These are phyloP conservation scores for Kradibia gibbosae DNA, from an alignment of 1,140 invertebrate genomes.

Conservation along the genomic window DNA sequence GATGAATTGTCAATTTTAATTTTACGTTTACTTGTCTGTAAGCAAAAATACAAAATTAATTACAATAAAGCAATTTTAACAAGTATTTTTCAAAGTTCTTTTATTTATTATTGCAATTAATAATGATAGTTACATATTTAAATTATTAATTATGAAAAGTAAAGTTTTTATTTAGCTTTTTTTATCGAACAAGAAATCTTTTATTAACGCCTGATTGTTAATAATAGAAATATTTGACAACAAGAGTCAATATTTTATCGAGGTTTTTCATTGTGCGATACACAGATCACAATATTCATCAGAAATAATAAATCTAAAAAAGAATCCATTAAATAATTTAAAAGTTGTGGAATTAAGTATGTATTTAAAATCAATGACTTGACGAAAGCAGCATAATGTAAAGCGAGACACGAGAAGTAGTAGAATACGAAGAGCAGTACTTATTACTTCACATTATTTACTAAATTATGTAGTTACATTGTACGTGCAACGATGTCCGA, in stretches of 20 bases:
- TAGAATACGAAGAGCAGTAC: slow-evolving; percentile 1
- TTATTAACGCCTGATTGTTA: neutral
- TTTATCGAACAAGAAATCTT: too few species aligned
- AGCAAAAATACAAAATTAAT: too few species aligned
- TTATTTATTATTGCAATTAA: too few species aligned
- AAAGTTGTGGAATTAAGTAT: neutral
- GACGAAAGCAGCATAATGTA: slow-evolving; percentile 2
- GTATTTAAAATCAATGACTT: slow-evolving; percentile 18
- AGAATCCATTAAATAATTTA: slow-evolving; percentile 5
- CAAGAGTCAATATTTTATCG: neutral
- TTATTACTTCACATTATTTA: slow-evolving; percentile 16
- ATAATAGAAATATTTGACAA: neutral
- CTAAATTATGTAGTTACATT: neutral
- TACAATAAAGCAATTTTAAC: too few species aligned
- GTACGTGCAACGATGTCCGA: neutral
- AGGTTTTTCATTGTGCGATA: too few species aligned
- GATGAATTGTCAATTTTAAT: too few species aligned
- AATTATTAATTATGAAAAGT: too few species aligned
- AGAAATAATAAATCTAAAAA: neutral
- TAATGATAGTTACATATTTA: too few species aligned
- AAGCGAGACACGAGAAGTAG: neutral
- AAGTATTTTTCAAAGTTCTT: too few species aligned
- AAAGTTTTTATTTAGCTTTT: too few species aligned
- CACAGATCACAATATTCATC: neutral
- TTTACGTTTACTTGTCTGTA: too few species aligned